Conservation (phyloP, 2,888 invertebrate species). For the Ectemnius lituratus region DNA sequence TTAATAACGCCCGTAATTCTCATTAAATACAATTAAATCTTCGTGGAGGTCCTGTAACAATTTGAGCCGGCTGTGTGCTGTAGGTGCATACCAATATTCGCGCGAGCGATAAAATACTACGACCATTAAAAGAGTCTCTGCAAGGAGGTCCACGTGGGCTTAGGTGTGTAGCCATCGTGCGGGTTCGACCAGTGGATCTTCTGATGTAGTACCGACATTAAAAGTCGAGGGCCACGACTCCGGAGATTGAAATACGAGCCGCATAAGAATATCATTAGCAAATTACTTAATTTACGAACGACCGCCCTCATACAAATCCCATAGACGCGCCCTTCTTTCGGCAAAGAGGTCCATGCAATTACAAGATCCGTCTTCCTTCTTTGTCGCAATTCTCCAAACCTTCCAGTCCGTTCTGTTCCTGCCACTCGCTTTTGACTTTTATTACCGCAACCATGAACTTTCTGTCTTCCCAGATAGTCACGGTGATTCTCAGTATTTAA, state of each 20-base stretch:
- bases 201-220: slow-evolving; percentile 72
- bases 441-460: too few species aligned
- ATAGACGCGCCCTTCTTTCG: slow-evolving; percentile 48
- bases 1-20: background rate
- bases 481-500: too few species aligned
- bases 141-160: slow-evolving; percentile 65
- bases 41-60: background rate
- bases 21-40: slow-evolving; percentile 6
- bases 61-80: background rate
- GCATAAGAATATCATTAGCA: slow-evolving; percentile 77
- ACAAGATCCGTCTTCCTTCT: slow-evolving; percentile 23
- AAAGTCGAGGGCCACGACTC: slow-evolving; percentile 65
- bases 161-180: slow-evolving; percentile 37
- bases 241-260: slow-evolving; percentile 73
- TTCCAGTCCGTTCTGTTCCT: too few species aligned
- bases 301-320: slow-evolving; percentile 50
- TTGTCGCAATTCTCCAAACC: slow-evolving; percentile 3
- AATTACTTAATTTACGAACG: slow-evolving; percentile 77
- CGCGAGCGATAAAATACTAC: slow-evolving; percentile 68
- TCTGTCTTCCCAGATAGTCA: too few species aligned
- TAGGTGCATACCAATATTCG: slow-evolving; percentile 22
- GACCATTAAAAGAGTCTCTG: slow-evolving; percentile 66
- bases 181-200: slow-evolving; percentile 45
- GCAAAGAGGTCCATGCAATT: slow-evolving; percentile 41
- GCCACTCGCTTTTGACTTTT: too few species aligned